Evolutionary conservation across 92 coral and sea anemone genomes (phyloP).

Genomic region (Bergia sp.): DNA sequence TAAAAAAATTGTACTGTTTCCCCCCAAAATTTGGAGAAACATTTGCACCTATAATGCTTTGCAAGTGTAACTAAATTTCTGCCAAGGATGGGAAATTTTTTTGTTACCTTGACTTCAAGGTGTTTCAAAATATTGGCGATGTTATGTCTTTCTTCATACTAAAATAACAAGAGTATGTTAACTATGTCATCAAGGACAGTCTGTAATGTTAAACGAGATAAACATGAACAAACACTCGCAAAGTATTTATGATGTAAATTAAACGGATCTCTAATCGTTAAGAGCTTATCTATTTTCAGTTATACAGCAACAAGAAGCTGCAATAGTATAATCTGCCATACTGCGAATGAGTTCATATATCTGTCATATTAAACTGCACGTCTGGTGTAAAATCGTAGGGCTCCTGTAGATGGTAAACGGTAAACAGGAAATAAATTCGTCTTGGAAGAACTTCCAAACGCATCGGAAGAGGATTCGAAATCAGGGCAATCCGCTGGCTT

Average conservation of each 20-base stretch:
- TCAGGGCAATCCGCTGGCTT: conserved; percentile 62
- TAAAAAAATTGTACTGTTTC: too few species aligned
- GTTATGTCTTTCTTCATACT: neutral
- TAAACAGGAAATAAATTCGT: conserved; percentile 70
- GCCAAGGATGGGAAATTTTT: too few species aligned
- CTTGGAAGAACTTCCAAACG: conserved; percentile 59
- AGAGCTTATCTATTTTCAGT: neutral
- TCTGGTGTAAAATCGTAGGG: conserved; percentile 59
- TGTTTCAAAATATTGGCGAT: too few species aligned
- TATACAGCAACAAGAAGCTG: neutral
- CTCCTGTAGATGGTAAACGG: conserved; percentile 70
- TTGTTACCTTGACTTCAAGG: too few species aligned
- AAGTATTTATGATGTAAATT: neutral
- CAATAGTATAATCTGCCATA: neutral
- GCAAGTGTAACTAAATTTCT: too few species aligned
- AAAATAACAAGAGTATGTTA: neutral
- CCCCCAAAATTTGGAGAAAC: too few species aligned
- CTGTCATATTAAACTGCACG: neutral
- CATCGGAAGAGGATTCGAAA: conserved; percentile 70
- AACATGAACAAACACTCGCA: neutral
- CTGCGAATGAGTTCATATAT: neutral
- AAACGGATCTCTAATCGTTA: neutral
- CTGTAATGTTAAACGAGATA: neutral
- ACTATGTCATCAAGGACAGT: neutral
- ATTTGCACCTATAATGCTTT: too few species aligned